Evolutionary conservation across 2,888 invertebrate genomes (phyloP).

Genomic region (Oligia strigilis): DNA sequence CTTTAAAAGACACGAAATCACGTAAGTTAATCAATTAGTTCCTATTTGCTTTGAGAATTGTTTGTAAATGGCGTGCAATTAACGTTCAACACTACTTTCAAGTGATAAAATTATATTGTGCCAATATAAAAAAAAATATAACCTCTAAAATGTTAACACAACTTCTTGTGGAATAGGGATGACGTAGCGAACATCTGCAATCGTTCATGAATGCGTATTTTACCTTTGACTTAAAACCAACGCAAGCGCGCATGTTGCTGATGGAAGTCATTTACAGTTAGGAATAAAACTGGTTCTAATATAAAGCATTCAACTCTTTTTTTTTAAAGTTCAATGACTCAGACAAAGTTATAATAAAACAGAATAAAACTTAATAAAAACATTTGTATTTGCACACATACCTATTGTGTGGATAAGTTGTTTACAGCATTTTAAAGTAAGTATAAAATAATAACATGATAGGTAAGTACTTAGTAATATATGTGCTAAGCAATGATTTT

Average conservation of each 20-base stretch:
- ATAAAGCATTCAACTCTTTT: conserved; percentile 10
- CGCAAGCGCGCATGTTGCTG: conserved; percentile 13
- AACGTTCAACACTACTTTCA: conserved; percentile 3
- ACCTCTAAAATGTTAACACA: conserved; percentile 47
- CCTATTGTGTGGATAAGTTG: background rate
- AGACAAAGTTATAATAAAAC: background rate
- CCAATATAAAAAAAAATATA: conserved; percentile 32
- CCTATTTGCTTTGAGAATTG: background rate
- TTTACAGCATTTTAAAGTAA: background rate
- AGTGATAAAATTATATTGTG: background rate
- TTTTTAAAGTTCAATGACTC: conserved; percentile 29
- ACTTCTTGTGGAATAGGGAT: conserved; percentile 28
- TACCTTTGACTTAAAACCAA: conserved; percentile 24
- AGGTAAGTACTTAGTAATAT: too few species aligned
- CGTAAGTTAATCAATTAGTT: background rate
- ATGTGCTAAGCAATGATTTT: too few species aligned
- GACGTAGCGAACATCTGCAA: conserved; percentile 52
- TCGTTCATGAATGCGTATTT: conserved; percentile 24
- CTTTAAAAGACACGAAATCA: conserved; percentile 7
- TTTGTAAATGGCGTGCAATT: background rate
- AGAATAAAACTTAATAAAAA: background rate
- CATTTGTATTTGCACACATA: background rate
- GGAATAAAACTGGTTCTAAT: conserved; percentile 39
- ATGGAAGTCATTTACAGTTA: conserved; percentile 50
- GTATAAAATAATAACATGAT: background rate